These are phyloP conservation scores for Ips nitidus DNA, from an alignment of 1,140 invertebrate genomes.

Conservation along the genomic window DNA sequence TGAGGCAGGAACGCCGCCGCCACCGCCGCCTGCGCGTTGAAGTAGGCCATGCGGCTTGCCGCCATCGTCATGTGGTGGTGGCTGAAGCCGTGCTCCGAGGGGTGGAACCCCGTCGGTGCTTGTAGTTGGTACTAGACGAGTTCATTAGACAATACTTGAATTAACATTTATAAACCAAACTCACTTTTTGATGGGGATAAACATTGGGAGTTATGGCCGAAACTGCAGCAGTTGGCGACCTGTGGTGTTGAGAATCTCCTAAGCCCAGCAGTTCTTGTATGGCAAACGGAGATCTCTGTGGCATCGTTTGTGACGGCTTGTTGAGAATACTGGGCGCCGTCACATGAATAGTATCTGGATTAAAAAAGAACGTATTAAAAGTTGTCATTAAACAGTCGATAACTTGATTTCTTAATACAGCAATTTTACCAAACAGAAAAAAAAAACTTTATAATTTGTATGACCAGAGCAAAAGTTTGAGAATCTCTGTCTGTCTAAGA, in stretches of 20 bases:
- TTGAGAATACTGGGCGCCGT: conserved; percentile 53
- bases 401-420: too few species aligned
- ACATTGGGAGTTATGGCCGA: conserved; percentile 52
- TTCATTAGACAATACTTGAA: not conserved
- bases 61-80: conserved; percentile 66
- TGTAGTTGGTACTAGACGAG: conserved; percentile 44
- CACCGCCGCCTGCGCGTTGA: conserved; percentile 85
- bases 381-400: not conserved
- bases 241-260: conserved; percentile 57
- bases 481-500: too few species aligned
- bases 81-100: conserved; percentile 55
- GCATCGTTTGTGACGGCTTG: conserved; percentile 59
- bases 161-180: not conserved
- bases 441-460: too few species aligned
- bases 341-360: conserved; percentile 48
- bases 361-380: conserved; percentile 29
- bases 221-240: conserved; percentile 55
- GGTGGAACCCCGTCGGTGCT: conserved; percentile 48
- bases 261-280: conserved; percentile 88
- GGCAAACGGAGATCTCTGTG: conserved; percentile 86
- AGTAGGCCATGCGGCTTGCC: conserved; percentile 79
- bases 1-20: conserved; percentile 81
- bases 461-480: too few species aligned
- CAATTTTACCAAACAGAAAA: too few species aligned
- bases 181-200: conserved; percentile 47